A percentile compares a stretch with the other conserved stretches of the same genome.
Evolutionary conservation across 2,113 vertebrate species (phyloP).

Genomic region (Ciconia stormi): DNA sequence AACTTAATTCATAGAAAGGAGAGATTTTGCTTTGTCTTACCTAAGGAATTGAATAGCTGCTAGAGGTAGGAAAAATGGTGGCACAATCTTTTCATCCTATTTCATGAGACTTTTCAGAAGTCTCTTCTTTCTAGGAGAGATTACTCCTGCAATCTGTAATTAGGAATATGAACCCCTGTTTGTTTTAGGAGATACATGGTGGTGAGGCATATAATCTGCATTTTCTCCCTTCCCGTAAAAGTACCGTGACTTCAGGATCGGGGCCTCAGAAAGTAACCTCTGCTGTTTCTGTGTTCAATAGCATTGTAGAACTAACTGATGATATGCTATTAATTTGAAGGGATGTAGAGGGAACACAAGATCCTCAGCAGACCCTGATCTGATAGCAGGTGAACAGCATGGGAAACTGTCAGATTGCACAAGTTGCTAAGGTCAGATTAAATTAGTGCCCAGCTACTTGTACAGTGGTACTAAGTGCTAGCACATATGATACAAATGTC

Average conservation of each 20-base stretch:
- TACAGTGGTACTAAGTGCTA: background rate
- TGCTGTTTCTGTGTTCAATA: background rate
- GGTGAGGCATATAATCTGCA: background rate
- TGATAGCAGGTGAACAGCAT: background rate
- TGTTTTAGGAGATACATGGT: fast-evolving
- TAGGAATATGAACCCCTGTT: background rate
- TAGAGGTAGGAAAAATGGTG: background rate
- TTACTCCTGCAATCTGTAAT: background rate
- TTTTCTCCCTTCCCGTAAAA: background rate
- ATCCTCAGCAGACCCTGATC: background rate
- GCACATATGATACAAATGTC: background rate
- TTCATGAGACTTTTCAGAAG: background rate
- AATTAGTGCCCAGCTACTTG: background rate
- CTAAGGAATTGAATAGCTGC: background rate
- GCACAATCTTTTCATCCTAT: background rate
- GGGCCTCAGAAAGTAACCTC: background rate
- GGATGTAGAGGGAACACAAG: background rate
- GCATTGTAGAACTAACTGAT: background rate
- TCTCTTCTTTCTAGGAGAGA: background rate
- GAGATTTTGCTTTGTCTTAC: background rate
- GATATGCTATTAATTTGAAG: background rate
- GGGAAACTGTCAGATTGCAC: background rate
- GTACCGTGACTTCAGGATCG: background rate
- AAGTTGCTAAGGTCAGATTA: background rate
- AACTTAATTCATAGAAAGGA: background rate